Evolutionary conservation across 2,797 vertebrate genomes (phyloP).

Genomic region (Myoxocephalus aenaeus): DNA sequence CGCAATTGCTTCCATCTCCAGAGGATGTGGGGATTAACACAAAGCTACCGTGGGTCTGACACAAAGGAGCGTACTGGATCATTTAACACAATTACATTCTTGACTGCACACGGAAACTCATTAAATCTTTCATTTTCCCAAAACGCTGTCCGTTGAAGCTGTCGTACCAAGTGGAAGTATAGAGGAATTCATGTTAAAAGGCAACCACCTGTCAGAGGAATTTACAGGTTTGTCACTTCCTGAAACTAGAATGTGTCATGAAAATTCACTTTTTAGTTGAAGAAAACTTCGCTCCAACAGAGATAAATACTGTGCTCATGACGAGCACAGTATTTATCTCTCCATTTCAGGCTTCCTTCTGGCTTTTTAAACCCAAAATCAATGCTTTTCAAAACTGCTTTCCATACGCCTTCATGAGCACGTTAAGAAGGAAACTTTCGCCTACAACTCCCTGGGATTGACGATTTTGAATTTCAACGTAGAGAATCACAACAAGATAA

Average conservation of each 20-base stretch:
- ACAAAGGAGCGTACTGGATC: slow-evolving; percentile 64
- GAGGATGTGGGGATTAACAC: slow-evolving; percentile 66
- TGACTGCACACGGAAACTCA: slow-evolving; percentile 68
- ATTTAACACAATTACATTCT: slow-evolving; percentile 75
- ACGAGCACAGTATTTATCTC: background rate
- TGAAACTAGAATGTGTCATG: slow-evolving; percentile 2
- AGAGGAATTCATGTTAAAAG: slow-evolving; percentile 35
- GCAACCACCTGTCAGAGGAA: slow-evolving; percentile 43
- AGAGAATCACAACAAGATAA: background rate
- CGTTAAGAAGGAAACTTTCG: background rate
- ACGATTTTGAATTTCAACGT: background rate
- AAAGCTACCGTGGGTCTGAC: slow-evolving; percentile 55
- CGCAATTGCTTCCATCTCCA: slow-evolving; percentile 52
- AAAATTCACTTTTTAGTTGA: slow-evolving; percentile 14
- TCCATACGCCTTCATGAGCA: background rate
- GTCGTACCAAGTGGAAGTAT: slow-evolving; percentile 16
- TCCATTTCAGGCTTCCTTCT: background rate
- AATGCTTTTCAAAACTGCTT: background rate
- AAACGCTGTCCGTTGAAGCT: slow-evolving; percentile 36
- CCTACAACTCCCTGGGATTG: background rate
- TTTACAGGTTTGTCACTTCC: slow-evolving; percentile 14
- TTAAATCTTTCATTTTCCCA: slow-evolving; percentile 71
- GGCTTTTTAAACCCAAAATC: background rate
- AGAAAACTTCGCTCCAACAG: slow-evolving; percentile 12
- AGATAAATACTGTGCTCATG: no score